Conservation (phyloP, 2,888 invertebrate species). For the Minunthozetes semirufus region DNA sequence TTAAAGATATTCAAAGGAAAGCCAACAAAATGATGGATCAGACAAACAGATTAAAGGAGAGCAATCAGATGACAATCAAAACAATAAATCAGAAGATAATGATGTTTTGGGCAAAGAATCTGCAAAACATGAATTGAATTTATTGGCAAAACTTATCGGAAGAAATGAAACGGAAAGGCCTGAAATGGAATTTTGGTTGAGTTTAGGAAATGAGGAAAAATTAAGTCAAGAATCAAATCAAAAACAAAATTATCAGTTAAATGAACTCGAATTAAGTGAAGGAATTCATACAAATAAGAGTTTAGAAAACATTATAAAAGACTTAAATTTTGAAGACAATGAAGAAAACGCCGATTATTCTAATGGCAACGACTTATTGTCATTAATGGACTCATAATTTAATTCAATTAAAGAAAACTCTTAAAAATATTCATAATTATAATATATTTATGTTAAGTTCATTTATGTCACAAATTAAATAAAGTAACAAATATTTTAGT, state of each 20-base stretch:
- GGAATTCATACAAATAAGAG: constrained; percentile 24
- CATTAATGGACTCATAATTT: constrained; percentile 8
- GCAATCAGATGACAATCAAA: not conserved
- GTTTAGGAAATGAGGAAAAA: constrained; percentile 1
- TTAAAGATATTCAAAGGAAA: constrained; percentile 29
- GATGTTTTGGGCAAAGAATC: not conserved
- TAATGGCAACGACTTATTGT: not conserved
- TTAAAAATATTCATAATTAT: not conserved
- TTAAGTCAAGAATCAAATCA: not conserved
- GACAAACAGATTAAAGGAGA: not conserved
- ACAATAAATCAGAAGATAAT: not conserved
- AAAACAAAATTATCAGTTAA: not conserved
- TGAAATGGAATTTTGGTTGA: constrained; percentile 12
- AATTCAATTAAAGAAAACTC: not conserved
- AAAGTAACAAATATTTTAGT: too few relatives aligned
- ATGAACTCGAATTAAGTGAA: constrained; percentile 24
- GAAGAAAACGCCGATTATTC: constrained; percentile 5
- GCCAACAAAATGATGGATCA: not conserved
- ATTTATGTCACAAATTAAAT: too few relatives aligned
- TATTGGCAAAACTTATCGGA: constrained; percentile 33
- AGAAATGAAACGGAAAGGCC: not conserved
- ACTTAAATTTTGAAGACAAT: constrained; percentile 19
- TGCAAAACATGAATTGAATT: constrained; percentile 31
- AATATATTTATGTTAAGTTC: too few relatives aligned
- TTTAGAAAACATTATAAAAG: constrained; percentile 32